A percentile compares a stretch with the other conserved stretches of the same genome.
phyloP scores from a whole-genome alignment of 1,140 invertebrate species.

The Drosophila orosa region DNA sequence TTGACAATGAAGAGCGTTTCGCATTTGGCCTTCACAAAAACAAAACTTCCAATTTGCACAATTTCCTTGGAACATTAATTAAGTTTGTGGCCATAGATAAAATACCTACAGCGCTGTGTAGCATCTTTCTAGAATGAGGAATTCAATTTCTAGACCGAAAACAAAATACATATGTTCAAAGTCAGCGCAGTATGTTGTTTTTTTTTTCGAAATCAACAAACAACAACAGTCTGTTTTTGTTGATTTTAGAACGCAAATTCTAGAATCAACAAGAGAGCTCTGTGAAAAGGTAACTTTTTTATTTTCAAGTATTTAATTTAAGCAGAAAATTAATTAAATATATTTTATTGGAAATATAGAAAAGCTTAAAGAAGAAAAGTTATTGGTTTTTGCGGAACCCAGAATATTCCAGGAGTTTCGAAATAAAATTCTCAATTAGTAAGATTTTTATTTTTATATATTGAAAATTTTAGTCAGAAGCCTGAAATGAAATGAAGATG shows the following conservation, averaged over 20 bases:
- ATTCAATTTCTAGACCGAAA: constrained; percentile 11
- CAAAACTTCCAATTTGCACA: constrained; percentile 6
- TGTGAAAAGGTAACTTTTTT: not conserved
- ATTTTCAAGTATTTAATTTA: not conserved
- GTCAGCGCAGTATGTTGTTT: constrained; percentile 14
- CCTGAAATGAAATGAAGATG: not conserved
- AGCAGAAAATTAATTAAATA: not conserved
- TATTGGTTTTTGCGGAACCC: not conserved
- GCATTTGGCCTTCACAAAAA: not conserved
- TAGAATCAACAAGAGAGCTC: constrained; percentile 1
- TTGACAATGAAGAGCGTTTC: not conserved
- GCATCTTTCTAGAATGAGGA: constrained; percentile 15
- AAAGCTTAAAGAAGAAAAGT: not conserved
- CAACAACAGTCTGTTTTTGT: constrained; percentile 15
- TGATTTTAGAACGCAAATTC: constrained; percentile 16
- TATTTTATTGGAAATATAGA: not conserved
- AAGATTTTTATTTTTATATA: too few relatives aligned
- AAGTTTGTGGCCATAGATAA: constrained; percentile 12
- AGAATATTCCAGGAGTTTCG: not conserved
- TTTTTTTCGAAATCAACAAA: constrained; percentile 15
- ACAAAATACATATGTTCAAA: constrained; percentile 20
- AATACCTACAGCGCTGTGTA: constrained; percentile 4
- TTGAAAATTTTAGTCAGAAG: not conserved
- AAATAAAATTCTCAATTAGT: not conserved
- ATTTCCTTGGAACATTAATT: constrained; percentile 11